These are phyloP conservation scores for Unio delphinus DNA, from an alignment of 2,888 invertebrate species.

Conservation along the genomic window DNA sequence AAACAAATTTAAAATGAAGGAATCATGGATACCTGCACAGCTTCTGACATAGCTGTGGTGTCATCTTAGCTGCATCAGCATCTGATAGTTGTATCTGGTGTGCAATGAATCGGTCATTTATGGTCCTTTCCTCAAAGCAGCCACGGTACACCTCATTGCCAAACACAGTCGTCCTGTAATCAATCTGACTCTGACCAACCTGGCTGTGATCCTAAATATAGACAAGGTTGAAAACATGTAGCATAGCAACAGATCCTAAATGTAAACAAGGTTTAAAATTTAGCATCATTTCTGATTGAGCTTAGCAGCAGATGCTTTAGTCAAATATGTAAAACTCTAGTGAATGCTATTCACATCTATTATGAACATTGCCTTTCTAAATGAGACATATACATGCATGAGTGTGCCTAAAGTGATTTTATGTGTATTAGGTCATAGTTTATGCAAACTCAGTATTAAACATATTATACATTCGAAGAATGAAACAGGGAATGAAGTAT, in stretches of 20 bases:
- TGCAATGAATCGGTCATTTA: constrained; percentile 22
- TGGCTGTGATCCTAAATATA: constrained; percentile 47
- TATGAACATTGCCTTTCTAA: no score
- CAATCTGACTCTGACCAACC: constrained; percentile 45
- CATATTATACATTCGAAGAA: no score
- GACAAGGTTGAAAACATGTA: background rate
- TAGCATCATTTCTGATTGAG: no score
- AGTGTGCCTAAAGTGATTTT: no score
- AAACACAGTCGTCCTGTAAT: constrained; percentile 29
- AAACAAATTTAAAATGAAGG: background rate
- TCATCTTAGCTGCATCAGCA: constrained; percentile 24
- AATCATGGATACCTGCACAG: constrained; percentile 37
- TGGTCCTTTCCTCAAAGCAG: constrained; percentile 34
- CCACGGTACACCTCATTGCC: constrained; percentile 55
- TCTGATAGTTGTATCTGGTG: constrained; percentile 19
- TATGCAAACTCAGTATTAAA: no score
- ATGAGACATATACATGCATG: no score
- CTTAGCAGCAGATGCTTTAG: no score
- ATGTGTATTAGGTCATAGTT: no score
- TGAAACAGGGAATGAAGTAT: no score
- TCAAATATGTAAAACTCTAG: no score
- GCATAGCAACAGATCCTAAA: constrained; percentile 32
- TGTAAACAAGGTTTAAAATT: background rate
- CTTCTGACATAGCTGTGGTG: constrained; percentile 40
- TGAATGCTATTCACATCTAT: no score